Conservation (phyloP, 2,797 vertebrate genomes). For the Anguilla megastoma region DNA sequence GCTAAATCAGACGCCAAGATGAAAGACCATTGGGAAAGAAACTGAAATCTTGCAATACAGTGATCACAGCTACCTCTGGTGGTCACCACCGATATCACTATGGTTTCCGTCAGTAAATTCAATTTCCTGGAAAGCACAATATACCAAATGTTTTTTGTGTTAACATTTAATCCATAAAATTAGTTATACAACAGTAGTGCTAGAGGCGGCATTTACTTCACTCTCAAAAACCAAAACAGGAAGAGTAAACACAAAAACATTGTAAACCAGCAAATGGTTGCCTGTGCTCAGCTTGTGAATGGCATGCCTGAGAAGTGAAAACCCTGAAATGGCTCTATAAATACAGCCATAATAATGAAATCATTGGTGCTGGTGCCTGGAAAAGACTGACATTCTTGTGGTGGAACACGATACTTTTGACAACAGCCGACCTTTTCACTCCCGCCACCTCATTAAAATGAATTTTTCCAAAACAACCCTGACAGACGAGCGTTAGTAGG, state of each 20-base stretch:
- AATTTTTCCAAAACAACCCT: conserved; percentile 42
- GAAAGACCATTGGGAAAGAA: conserved; percentile 6
- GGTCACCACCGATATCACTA: conserved; percentile 45
- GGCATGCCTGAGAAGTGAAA: not conserved
- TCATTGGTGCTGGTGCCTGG: conserved; percentile 67
- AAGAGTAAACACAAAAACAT: not conserved
- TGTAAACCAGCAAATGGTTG: conserved; percentile 31
- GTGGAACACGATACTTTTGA: conserved; percentile 38
- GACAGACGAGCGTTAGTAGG: conserved; percentile 29
- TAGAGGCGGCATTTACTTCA: not conserved
- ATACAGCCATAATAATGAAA: not conserved
- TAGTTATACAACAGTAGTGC: not conserved
- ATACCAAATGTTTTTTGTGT: not conserved
- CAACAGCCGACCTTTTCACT: conserved; percentile 20
- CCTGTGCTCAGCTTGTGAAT: conserved; percentile 42
- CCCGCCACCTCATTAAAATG: conserved; percentile 47
- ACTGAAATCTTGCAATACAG: conserved; percentile 36
- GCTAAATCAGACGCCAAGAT: conserved; percentile 26
- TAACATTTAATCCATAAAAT: not conserved
- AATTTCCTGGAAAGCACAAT: not conserved
- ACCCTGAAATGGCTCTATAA: not conserved
- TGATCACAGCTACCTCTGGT: conserved; percentile 69
- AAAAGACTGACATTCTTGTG: conserved; percentile 37
- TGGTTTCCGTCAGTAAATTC: not conserved
- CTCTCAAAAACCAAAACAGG: not conserved